A percentile compares a stretch with the other conserved stretches of the same genome.
These are phyloP conservation scores for Heterotilapia buettikoferi DNA, from an alignment of 2,113 vertebrate genomes.

Conservation along the genomic window DNA sequence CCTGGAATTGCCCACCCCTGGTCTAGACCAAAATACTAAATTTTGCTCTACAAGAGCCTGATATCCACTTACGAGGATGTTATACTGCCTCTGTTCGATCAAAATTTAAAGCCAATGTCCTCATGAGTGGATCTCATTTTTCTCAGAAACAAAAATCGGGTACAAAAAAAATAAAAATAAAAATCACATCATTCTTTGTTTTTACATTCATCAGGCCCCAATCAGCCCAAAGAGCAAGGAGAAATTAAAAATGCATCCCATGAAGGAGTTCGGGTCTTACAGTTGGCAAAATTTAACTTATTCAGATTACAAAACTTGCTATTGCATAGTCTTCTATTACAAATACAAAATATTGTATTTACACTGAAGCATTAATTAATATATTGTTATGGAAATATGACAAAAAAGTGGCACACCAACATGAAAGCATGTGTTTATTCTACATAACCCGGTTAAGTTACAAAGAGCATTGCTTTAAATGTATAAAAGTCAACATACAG, in stretches of 20 bases:
- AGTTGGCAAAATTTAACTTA: accelerated
- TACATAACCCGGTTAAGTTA: not conserved
- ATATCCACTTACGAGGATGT: not conserved
- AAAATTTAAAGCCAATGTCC: not conserved
- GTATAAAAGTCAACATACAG: not conserved
- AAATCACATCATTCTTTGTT: not conserved
- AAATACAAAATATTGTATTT: not conserved
- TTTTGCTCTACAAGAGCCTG: not conserved
- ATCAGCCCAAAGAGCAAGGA: not conserved
- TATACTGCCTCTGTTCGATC: accelerated
- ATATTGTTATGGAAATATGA: not conserved
- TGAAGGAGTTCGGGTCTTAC: accelerated
- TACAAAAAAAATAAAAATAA: accelerated
- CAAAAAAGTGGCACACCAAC: not conserved
- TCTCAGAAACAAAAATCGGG: not conserved
- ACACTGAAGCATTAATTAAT: not conserved
- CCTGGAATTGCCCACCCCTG: no score
- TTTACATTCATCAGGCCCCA: not conserved
- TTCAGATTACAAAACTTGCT: not conserved
- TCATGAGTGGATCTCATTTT: not conserved
- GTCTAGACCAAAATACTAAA: accelerated
- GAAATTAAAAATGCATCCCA: not conserved
- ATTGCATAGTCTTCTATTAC: not conserved
- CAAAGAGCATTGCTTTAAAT: not conserved
- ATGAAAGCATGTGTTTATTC: not conserved